phyloP scores from a whole-genome alignment of 64 coral and sea anemone genomes.

The Trachythela sp. region DNA sequence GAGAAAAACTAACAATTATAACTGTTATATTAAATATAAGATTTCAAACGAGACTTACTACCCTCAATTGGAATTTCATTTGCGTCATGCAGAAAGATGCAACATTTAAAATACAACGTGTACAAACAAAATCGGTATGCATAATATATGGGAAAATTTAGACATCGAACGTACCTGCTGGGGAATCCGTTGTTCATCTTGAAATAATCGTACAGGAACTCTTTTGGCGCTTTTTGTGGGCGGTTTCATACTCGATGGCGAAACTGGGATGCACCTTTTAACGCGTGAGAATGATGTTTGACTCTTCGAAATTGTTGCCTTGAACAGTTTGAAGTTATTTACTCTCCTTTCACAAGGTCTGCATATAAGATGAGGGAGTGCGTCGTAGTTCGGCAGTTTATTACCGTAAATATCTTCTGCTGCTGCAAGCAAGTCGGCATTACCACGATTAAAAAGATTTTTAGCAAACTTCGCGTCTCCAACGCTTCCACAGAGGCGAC shows the following conservation, averaged over 20 bases:
- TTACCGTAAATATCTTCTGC: no score
- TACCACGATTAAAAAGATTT: no score
- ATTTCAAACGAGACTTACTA: no score
- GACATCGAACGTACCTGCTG: background rate
- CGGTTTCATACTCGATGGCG: background rate
- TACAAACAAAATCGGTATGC: background rate
- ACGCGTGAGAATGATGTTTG: background rate
- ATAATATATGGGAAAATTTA: background rate
- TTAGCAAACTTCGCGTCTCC: no score
- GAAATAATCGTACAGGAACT: background rate
- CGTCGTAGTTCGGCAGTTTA: background rate
- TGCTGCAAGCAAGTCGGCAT: no score
- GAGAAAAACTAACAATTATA: background rate
- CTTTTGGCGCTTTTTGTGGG: background rate
- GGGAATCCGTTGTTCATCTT: background rate
- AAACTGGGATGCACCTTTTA: background rate
- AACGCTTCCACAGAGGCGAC: no score
- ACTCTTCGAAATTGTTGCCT: background rate
- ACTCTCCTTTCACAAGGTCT: constrained; percentile 13
- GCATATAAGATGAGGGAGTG: background rate
- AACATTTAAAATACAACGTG: no score
- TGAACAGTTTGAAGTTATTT: background rate
- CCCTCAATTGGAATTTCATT: no score
- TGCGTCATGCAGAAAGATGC: no score
- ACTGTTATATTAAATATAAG: no score